These are phyloP conservation scores for Flexamia atlantica DNA, from an alignment of 2,888 invertebrate genomes.

Conservation along the genomic window DNA sequence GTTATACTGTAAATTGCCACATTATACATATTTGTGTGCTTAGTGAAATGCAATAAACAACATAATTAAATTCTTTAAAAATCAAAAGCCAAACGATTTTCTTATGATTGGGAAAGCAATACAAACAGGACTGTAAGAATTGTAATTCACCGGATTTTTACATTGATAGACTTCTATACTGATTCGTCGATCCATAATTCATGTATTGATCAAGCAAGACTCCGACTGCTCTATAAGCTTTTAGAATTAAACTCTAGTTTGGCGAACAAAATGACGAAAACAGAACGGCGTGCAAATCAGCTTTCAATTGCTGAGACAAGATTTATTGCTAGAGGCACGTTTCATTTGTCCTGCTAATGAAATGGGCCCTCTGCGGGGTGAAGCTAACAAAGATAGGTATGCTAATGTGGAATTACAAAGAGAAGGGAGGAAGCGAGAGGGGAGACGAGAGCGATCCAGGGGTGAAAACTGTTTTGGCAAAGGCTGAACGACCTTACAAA, in stretches of 20 bases:
- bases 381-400: conserved; percentile 50
- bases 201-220: neutral
- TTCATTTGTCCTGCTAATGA: conserved; percentile 57
- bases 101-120: too few species aligned
- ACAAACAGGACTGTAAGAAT: too few species aligned
- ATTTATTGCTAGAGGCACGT: conserved; percentile 50
- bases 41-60: too few species aligned
- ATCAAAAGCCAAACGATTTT: too few species aligned
- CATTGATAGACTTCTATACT: too few species aligned
- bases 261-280: conserved; percentile 27
- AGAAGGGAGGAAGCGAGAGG: neutral
- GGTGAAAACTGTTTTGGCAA: neutral
- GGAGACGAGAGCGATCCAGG: neutral
- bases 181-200: too few species aligned
- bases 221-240: neutral
- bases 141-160: too few species aligned
- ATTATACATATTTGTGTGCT: too few species aligned
- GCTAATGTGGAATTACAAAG: conserved; percentile 38
- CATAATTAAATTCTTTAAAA: too few species aligned
- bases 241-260: too few species aligned
- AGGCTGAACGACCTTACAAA: too few species aligned
- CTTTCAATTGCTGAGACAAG: conserved; percentile 16
- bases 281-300: conserved; percentile 3
- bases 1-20: too few species aligned
- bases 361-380: conserved; percentile 27